These are phyloP conservation scores for Tenthredo notha DNA, from an alignment of 2,888 invertebrate species.

Conservation along the genomic window DNA sequence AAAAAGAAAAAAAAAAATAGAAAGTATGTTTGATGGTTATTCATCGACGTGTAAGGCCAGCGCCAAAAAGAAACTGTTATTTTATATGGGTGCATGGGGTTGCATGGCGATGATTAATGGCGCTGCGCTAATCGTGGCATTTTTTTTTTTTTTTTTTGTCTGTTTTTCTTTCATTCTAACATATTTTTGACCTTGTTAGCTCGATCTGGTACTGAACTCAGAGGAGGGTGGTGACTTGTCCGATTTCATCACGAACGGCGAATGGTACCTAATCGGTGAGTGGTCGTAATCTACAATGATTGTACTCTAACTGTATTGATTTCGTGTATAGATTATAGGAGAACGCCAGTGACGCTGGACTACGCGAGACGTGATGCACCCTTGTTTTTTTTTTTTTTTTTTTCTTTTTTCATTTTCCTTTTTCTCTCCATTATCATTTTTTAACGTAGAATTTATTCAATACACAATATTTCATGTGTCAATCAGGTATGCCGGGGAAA, in stretches of 20 bases:
- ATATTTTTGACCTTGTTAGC: conserved; percentile 81
- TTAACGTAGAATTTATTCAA: background rate
- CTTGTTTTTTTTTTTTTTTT: no score
- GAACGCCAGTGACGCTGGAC: background rate
- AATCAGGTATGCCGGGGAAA: conserved; percentile 93
- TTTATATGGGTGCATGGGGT: background rate
- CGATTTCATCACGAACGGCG: conserved; percentile 99
- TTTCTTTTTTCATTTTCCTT: no score
- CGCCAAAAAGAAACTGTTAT: background rate
- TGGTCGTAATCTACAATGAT: conserved; percentile 57
- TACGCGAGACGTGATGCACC: background rate
- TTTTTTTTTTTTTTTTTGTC: no score
- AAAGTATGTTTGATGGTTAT: background rate
- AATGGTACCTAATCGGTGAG: conserved; percentile 99
- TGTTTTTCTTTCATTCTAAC: background rate
- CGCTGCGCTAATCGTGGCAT: background rate
- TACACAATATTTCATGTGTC: background rate
- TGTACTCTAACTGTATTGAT: background rate
- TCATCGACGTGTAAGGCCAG: background rate
- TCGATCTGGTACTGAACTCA: conserved; percentile 97
- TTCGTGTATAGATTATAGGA: background rate
- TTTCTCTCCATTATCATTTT: background rate
- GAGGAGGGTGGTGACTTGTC: conserved; percentile 96
- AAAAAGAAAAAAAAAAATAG: no score
- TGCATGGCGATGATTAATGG: background rate